Evolutionary conservation across 2,888 invertebrate species (phyloP), one percentile per base, ranked within the genome.

Genomic region (Temnothorax unifasciatus): DNA sequence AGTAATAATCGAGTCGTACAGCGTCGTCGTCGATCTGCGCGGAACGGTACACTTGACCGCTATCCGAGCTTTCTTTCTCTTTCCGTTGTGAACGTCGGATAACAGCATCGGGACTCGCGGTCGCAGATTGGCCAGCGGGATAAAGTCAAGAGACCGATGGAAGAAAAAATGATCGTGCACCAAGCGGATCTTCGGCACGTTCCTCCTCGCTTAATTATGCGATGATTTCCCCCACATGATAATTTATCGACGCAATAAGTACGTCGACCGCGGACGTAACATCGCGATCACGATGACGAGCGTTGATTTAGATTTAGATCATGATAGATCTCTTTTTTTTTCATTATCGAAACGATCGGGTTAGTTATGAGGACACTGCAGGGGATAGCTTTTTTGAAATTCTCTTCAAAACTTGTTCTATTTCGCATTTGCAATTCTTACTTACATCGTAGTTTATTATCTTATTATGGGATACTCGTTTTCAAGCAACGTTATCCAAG

Each of bases 401-500:
- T 63, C n/a, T 34, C 21, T 9, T 9, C 11, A n/a, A 38, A 21
- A 18, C 18, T 50, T 21, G 11, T 57, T 64, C n/a, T 11, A 64
- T 9, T 21, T 44, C 38, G 73, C 29, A 41, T 29, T 29, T 11
- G 6, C 50, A 66, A 18, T 81, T 81, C 1, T 66, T 18, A 66
- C 74, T 63, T 74, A 87, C 73, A 47, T 84, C 75, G 79, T 74
- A 81, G 73, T 75, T 52, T 29, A 64, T 44, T 71, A 29, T 81
- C 69, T 74, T 64, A 86, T 82, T 83, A 69, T 77, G 85, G n/a
- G 82, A 88, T 25, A 57, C 54, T 75, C 79, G 64, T 85, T 85
- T 84, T 85, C 66, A 75, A 84, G 86, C 69, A 73, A 82, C 63
- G 76, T 83, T 84, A 76, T 71, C 64, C 77, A 82, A 52, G 71